Evolutionary conservation across 2,797 vertebrate species (phyloP).

Genomic region (Dendrocincla fuliginosa): DNA sequence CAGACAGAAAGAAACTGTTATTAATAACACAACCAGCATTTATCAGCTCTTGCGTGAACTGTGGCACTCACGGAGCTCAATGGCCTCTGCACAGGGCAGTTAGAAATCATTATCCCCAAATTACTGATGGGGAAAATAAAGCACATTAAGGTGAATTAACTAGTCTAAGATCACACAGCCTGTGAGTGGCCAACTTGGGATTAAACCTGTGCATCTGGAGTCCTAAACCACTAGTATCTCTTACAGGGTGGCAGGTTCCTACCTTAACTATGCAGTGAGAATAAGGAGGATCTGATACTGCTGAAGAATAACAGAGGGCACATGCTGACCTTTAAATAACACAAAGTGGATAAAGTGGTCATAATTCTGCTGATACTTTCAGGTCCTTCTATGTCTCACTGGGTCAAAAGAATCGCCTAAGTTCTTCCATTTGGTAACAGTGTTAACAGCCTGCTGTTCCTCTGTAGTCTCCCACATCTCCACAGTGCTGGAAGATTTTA

Average conservation of each 20-base stretch:
- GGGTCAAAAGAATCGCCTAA: not conserved
- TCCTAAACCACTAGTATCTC: not conserved
- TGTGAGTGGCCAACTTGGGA: not conserved
- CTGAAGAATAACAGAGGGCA: not conserved
- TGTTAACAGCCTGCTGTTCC: rapidly evolving
- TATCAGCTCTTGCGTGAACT: not conserved
- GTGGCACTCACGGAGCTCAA: not conserved
- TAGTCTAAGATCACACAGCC: not conserved
- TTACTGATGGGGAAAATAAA: not conserved
- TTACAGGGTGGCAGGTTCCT: not conserved
- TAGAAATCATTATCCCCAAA: not conserved
- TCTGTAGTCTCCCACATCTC: not conserved
- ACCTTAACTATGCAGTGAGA: not conserved
- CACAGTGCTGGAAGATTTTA: not conserved
- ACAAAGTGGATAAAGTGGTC: not conserved
- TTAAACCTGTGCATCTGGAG: not conserved
- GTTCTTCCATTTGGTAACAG: not conserved
- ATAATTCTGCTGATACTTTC: not conserved
- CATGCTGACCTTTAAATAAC: not conserved
- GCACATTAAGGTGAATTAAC: not conserved
- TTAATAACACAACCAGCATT: not conserved
- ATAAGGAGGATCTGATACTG: not conserved
- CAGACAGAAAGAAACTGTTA: not conserved
- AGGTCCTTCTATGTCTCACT: not conserved
- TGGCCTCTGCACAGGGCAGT: not conserved